A percentile compares a stretch with the other conserved stretches of the same genome.
phyloP scores from a whole-genome alignment of 2,888 invertebrate genomes.

The Agonopterix heracliana region DNA sequence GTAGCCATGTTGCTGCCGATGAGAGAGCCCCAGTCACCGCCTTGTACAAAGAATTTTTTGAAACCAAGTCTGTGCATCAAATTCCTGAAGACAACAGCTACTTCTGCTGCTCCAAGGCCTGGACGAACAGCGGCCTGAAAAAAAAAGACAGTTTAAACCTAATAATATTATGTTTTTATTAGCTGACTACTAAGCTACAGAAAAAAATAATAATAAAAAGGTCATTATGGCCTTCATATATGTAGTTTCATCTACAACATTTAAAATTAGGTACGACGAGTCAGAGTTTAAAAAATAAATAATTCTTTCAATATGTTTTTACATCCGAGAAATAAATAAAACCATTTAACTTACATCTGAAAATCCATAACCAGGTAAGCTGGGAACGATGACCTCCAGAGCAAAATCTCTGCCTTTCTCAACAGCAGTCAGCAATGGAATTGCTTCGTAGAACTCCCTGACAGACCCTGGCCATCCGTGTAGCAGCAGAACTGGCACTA shows the following conservation, averaged over 20 bases:
- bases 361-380: conserved; percentile 55
- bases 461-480: conserved; percentile 88
- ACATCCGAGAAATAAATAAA: neutral
- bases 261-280: no score
- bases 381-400: conserved; percentile 63
- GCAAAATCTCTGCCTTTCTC: conserved; percentile 59
- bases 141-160: no score
- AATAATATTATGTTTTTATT: no score
- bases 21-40: conserved; percentile 45
- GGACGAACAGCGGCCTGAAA: conserved; percentile 65
- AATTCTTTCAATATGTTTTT: no score
- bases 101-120: conserved; percentile 67
- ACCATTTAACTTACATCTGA: conserved; percentile 26
- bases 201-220: no score
- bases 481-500: conserved; percentile 78
- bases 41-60: conserved; percentile 75
- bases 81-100: conserved; percentile 73
- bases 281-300: no score
- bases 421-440: conserved; percentile 73
- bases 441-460: conserved; percentile 80
- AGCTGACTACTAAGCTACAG: no score
- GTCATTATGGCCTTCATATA: no score
- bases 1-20: conserved; percentile 34
- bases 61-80: conserved; percentile 79
- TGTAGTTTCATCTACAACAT: no score